phyloP scores from a whole-genome alignment of 2,888 invertebrate genomes.

The Hipparchia sbordonii region DNA sequence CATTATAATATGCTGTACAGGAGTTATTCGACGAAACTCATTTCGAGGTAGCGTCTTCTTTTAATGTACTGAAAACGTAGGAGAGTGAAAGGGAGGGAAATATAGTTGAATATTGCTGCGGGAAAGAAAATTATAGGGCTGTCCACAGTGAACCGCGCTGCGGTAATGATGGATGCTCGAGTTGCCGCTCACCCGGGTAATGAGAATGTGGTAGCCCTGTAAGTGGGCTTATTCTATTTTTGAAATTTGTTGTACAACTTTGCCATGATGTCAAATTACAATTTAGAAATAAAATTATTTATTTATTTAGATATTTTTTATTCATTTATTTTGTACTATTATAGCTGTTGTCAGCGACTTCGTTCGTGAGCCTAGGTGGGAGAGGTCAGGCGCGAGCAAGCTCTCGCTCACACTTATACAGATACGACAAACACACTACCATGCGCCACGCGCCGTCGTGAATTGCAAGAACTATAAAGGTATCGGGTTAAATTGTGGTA shows the following conservation, averaged over 20 bases:
- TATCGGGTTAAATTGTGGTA: too few relatives aligned
- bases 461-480: too few relatives aligned
- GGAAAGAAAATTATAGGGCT: constrained; percentile 76
- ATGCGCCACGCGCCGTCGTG: too few relatives aligned
- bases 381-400: too few relatives aligned
- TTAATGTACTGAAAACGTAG: constrained; percentile 52
- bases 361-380: too few relatives aligned
- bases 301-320: too few relatives aligned
- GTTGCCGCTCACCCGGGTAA: constrained; percentile 57
- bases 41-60: constrained; percentile 67
- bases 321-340: too few relatives aligned
- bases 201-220: constrained; percentile 75
- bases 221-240: constrained; percentile 38
- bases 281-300: background rate
- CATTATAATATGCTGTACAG: constrained; percentile 48
- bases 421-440: too few relatives aligned
- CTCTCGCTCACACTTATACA: too few relatives aligned
- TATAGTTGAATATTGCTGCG: constrained; percentile 36
- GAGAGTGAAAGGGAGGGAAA: constrained; percentile 45
- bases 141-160: constrained; percentile 58
- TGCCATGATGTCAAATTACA: constrained; percentile 2
- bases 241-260: constrained; percentile 31
- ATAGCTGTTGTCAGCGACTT: too few relatives aligned
- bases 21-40: constrained; percentile 65
- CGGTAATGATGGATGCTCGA: constrained; percentile 74